These are phyloP conservation scores for Pyrochroa serraticornis DNA, from an alignment of 2,888 invertebrate species.

Conservation along the genomic window DNA sequence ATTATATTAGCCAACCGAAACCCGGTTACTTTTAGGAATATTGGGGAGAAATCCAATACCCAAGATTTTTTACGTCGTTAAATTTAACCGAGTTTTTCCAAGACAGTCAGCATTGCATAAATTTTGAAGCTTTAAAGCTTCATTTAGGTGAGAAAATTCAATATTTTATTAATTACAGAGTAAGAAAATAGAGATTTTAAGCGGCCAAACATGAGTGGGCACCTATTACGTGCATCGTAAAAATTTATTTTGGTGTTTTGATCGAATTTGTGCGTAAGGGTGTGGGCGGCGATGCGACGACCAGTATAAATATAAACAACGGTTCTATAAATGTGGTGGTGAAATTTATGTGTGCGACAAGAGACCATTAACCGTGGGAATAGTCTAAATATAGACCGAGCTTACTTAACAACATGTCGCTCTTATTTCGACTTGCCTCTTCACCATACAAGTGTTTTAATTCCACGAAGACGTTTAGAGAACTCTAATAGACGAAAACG, in stretches of 20 bases:
- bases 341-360: conserved; percentile 11
- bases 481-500: conserved; percentile 12
- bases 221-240: conserved; percentile 11
- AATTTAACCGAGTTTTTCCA: neutral
- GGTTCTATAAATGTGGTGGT: conserved; percentile 12
- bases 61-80: neutral
- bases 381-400: conserved; percentile 16
- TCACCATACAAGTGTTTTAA: conserved; percentile 11
- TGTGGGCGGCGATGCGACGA: conserved; percentile 13
- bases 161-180: no score
- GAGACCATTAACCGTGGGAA: conserved; percentile 23
- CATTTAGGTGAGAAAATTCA: neutral
- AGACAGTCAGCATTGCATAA: neutral
- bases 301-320: conserved; percentile 16
- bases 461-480: conserved; percentile 12
- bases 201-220: no score
- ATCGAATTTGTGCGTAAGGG: conserved; percentile 17
- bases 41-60: conserved; percentile 8
- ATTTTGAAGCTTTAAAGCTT: conserved; percentile 7
- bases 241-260: conserved; percentile 19
- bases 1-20: neutral
- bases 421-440: neutral
- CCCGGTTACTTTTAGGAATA: conserved; percentile 9
- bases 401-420: conserved; percentile 6
- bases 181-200: no score